Base-by-base conservation (phyloP, 2,113 vertebrate species). In the Camelus bactrianus region DNA sequence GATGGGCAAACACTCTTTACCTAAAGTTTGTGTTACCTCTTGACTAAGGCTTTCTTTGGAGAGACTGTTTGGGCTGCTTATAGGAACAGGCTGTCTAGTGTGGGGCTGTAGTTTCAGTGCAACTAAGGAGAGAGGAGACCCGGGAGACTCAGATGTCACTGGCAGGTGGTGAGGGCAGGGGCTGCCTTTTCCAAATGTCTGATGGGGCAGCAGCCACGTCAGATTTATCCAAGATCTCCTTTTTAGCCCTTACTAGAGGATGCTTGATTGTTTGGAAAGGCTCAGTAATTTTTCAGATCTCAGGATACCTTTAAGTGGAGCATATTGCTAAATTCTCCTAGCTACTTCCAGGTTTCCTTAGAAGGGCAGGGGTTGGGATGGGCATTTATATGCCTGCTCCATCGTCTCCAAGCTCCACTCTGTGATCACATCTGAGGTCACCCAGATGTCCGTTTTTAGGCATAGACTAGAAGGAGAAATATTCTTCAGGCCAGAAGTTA, bases 321-420 rank as follows among this genome's bases (percentile, higher is more conserved):
- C 60, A 76, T 86, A 28, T 65, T 92, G 79, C n/a, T 42, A 54
- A 95, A 35, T 87, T 90, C n/a, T 15, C 24, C 15, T 26, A 60
- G 28, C 79, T 94, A 35, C 52, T 58, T 89, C 38, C 28, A 83
- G 35, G 30, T 85, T 90, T 96, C 65, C 76, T 95, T 69, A 15
- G 94, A 60, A 69, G 58, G 84, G 17, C 70, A 64, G 24, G 52
- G 9, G 28, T 77, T 84, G 58, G 35, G 22, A 62, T 72, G 9
- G 9, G 7, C 4, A 15, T 72, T 58, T 64, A n/a, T 50, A 3
- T 35, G 13, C 69, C 64, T 60, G 50, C 52, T 80, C 73, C 24
- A 4, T 90, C 42, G 82, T n/a, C 26, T 81, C 50, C 38, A 17
- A 19, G 58, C 8, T 90, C 22, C 13, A 52, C 46, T 14, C 64